Conservation (phyloP, 2,797 vertebrate species). For the Crotalus adamanteus region DNA sequence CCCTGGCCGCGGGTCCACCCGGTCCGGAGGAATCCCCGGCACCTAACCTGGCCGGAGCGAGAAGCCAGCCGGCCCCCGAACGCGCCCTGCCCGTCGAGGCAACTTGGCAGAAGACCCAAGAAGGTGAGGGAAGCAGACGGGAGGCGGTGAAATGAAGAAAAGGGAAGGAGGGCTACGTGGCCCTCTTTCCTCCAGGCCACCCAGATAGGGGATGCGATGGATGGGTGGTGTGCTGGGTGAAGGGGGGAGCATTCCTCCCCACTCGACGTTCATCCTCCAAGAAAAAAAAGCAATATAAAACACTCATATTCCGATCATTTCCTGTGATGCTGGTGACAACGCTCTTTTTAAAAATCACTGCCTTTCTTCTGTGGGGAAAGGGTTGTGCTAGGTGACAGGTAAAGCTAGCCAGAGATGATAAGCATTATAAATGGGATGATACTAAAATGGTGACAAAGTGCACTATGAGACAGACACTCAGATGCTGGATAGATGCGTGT, state of each 20-base stretch:
- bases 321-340: background rate
- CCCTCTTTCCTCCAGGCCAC: background rate
- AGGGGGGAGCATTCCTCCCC: background rate
- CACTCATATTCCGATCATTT: background rate
- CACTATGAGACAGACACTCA: background rate
- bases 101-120: conserved; percentile 44
- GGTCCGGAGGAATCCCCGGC: conserved; percentile 10
- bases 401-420: background rate
- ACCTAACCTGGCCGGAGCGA: conserved; percentile 30
- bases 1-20: conserved; percentile 68
- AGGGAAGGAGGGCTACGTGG: background rate
- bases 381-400: background rate
- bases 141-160: background rate
- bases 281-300: background rate
- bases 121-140: conserved; percentile 50
- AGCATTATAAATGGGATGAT: background rate
- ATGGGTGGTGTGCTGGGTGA: background rate
- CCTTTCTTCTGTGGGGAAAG: background rate
- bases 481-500: background rate
- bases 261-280: background rate
- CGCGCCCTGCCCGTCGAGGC: conserved; percentile 25
- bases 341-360: background rate
- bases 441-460: background rate
- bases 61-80: background rate
- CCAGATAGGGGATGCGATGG: background rate